Conservation (phyloP, 2,797 vertebrate genomes). For the Buphagus erythrorhynchus region DNA sequence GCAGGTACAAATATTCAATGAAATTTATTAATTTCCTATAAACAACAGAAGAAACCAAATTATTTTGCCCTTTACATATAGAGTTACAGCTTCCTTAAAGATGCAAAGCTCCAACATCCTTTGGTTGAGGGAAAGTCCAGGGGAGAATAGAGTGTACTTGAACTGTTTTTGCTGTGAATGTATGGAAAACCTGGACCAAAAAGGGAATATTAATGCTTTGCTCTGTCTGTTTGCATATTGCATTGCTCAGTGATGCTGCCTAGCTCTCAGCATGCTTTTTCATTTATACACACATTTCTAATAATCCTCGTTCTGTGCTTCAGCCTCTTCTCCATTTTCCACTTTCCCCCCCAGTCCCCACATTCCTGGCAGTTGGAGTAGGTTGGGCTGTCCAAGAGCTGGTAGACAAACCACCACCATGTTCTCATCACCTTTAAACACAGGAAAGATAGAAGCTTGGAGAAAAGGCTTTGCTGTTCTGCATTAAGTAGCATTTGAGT, state of each 20-base stretch:
- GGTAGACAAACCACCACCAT: background rate
- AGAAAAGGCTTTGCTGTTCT: background rate
- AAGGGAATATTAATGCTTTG: constrained; percentile 2
- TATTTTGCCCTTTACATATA: background rate
- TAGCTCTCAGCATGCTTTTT: background rate
- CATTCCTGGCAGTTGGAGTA: background rate
- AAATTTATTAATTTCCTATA: background rate
- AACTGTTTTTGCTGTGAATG: constrained; percentile 2
- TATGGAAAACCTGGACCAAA: constrained; percentile 4
- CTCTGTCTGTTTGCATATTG: constrained; percentile 16
- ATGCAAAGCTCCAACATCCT: background rate
- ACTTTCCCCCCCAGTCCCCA: background rate
- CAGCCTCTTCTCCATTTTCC: background rate
- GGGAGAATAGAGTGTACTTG: background rate
- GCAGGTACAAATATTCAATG: background rate
- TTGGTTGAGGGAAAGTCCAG: background rate
- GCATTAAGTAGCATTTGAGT: background rate
- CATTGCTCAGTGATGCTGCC: constrained; percentile 1
- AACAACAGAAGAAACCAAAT: background rate
- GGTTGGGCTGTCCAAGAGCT: background rate
- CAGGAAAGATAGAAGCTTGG: background rate
- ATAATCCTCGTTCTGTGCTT: background rate
- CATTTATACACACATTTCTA: constrained; percentile 10
- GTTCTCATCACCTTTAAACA: background rate
- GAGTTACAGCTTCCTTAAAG: background rate